Evolutionary conservation across 2,113 vertebrate genomes (phyloP).

Genomic region (Meriones unguiculatus): DNA sequence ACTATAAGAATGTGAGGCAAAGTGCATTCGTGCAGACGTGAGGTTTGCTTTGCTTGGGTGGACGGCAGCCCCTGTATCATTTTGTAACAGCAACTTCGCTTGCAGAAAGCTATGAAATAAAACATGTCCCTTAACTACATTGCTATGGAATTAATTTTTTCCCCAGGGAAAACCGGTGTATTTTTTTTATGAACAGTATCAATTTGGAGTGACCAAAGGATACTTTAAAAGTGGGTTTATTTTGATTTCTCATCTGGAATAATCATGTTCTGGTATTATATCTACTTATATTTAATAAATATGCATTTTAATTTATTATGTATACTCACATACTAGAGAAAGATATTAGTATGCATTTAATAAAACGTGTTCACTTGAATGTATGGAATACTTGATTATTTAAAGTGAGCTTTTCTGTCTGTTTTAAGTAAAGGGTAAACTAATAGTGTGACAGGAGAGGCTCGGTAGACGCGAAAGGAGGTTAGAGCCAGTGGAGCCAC

Average conservation of each 20-base stretch:
- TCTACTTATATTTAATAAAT: conserved; percentile 86
- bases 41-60: conserved; percentile 96
- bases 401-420: conserved; percentile 72
- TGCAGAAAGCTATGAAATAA: conserved; percentile 92
- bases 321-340: conserved; percentile 83
- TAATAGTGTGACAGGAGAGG: background rate
- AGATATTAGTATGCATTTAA: conserved; percentile 86
- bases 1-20: conserved; percentile 90
- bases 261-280: conserved; percentile 84
- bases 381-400: conserved; percentile 77
- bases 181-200: conserved; percentile 82
- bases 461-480: background rate
- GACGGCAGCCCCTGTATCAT: conserved; percentile 93
- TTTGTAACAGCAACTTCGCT: conserved; percentile 98
- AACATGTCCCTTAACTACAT: conserved; percentile 88
- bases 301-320: conserved; percentile 85
- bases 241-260: conserved; percentile 85
- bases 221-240: conserved; percentile 82
- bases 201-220: conserved; percentile 84
- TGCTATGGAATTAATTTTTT: conserved; percentile 87
- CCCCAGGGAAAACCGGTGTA: conserved; percentile 77
- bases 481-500: background rate
- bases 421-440: conserved; percentile 32
- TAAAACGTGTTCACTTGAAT: conserved; percentile 87
- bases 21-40: conserved; percentile 93